Base-by-base conservation (phyloP, 2,113 vertebrate genomes). In the Orientallactaga bullata region DNA sequence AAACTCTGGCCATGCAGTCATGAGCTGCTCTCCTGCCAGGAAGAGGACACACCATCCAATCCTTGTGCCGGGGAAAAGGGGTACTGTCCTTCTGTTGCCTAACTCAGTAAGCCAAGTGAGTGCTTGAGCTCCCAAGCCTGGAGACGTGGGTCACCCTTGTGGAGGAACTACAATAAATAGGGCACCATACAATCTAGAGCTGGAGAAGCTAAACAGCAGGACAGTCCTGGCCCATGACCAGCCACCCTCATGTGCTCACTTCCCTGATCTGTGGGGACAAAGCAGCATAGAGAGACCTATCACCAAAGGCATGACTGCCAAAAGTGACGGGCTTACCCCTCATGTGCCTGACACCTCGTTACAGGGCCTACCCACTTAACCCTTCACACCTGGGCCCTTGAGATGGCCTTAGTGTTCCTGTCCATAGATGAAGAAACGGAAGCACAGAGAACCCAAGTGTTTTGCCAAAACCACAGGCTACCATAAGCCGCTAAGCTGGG, bases 331-430 rank as follows among this genome's bases (percentile, higher is more conserved):
- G 26, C 66, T 30, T 16, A 13, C 55, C 78, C 30, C 23, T n/a
- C 3, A 24, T 17, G 13, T 42, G 51, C 30, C 47, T 66, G 12
- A 63, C 35, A 4, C 58, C 28, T 5, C 23, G 12, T 24, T 28
- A 5, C 4, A 3, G 12, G n/a, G 30, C 17, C 35, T 13, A 4
- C 12, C 0, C 77, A 2, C 7, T 11, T 39, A 23, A 4, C 7
- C 32, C 42, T 32, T 15, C 69, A 16, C 1, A 2, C 9, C 0
- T 51, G 30, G 12, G 24, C n/a, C 35, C 26, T 7, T 0, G 0
- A 61, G 47, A 30, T 4, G 15, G n/a, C n/a, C 20, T 58, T 23
- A 32, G 12, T 32, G 12, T 11, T 16, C 11, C 15, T 16, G 11
- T 16, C 4, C 4, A 30, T 37, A 68, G 18, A 61, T 13, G n/a